Evolutionary conservation across 2,888 invertebrate species (phyloP), one percentile per base, ranked within the genome.

Genomic region (Brachyopa scutellaris): DNA sequence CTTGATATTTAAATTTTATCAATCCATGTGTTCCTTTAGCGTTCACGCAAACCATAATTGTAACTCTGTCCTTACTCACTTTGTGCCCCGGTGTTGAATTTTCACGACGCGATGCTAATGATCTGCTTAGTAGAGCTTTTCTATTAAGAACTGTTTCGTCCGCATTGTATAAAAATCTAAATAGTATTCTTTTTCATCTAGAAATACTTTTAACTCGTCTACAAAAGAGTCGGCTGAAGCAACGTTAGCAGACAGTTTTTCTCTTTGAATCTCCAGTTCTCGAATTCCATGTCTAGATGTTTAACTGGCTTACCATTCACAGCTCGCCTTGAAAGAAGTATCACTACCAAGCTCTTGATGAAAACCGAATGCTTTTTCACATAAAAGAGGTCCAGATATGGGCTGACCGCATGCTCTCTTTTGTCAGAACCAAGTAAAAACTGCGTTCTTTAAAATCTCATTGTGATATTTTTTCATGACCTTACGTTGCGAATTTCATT

Each of bases 401-500:
- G 36, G 11, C 11, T 36, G 36, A 1, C 9, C 36, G 1, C 36
- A 1, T n/a, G 1, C 11, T 7, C 2, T n/a, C n/a, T n/a, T n/a
- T n/a, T n/a, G n/a, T n/a, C n/a, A n/a, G n/a, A n/a, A n/a, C n/a
- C n/a, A n/a, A n/a, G n/a, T n/a, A n/a, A n/a, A n/a, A n/a, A n/a
- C n/a, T n/a, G n/a, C 6, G 26, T 26, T 26, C 26, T 26, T 6
- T 6, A 26, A 6, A 26, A 26, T 26, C 4, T 33, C 33, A 33
- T 33, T 33, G 6, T 33, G 33, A 33, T 5, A 33, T 33, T 33
- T 2, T 33, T 33, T 33, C 2, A 2, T 36, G 36, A 11, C 36
- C 42, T 57, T 70, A 45, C 59, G 59, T 70, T 59, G 42, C 59
- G 31, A 72, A 72, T 61, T 72, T 26, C 26, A 26, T 5, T 26